These are phyloP conservation scores for Pristionchus pacificus DNA, from an alignment of 1,140 invertebrate genomes.

Conservation along the genomic window DNA sequence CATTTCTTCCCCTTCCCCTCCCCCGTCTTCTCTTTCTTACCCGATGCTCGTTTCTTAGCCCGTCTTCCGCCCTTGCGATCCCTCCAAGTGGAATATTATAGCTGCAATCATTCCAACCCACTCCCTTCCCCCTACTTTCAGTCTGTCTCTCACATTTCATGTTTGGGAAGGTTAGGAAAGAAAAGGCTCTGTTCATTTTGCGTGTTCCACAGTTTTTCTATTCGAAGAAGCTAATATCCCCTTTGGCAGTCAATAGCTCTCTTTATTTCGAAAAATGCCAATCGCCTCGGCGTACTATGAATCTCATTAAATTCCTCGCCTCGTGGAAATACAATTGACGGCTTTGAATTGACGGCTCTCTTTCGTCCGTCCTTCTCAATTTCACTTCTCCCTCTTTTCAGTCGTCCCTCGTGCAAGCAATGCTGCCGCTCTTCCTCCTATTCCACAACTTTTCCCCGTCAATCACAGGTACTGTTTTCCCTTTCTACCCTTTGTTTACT, in stretches of 20 bases:
- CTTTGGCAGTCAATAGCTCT: neutral
- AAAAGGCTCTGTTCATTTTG: neutral
- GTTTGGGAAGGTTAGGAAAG: neutral
- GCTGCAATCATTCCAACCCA: neutral
- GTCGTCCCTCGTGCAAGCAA: neutral
- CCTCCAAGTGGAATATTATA: neutral
- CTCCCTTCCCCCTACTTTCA: neutral
- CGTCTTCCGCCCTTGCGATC: neutral
- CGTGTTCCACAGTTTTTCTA: neutral
- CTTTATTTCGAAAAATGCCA: neutral
- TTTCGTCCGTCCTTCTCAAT: neutral
- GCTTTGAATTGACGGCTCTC: too few species aligned
- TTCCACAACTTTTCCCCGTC: neutral
- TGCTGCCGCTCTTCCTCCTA: neutral
- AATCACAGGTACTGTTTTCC: neutral
- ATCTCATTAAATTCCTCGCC: too few species aligned
- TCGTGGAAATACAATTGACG: neutral
- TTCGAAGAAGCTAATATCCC: neutral
- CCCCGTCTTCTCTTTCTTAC: neutral
- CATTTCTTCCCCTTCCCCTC: neutral
- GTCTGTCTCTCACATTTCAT: too few species aligned
- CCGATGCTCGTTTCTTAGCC: too few species aligned
- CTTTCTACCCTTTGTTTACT: neutral
- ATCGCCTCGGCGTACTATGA: too few species aligned
- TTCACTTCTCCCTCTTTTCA: neutral